phyloP scores from a whole-genome alignment of 2,113 vertebrate genomes.

The Pachypanchax playfairii region DNA sequence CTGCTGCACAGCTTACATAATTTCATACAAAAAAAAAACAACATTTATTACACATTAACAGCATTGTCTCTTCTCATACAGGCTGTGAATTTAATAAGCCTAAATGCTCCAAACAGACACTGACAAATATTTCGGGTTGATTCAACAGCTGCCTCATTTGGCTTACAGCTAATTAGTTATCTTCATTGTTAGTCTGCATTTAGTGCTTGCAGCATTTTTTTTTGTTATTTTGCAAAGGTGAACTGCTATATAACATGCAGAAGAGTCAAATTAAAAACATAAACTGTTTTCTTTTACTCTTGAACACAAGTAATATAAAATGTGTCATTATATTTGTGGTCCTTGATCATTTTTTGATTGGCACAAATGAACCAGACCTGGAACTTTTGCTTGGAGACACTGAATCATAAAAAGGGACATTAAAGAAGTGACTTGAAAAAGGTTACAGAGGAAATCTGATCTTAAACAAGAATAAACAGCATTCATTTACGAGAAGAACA shows the following conservation, averaged over 20 bases:
- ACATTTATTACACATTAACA: not conserved
- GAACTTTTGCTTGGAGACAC: conserved; percentile 10
- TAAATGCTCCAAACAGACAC: conserved; percentile 15
- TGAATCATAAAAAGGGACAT: no score
- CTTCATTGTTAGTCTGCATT: conserved; percentile 37
- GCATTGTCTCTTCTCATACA: conserved; percentile 30
- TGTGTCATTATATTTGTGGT: not conserved
- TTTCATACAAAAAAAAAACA: no score
- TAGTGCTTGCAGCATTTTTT: conserved; percentile 18
- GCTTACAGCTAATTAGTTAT: conserved; percentile 24
- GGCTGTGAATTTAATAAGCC: conserved; percentile 46
- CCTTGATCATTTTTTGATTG: not conserved
- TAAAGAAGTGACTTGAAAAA: conserved; percentile 4
- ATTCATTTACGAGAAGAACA: conserved; percentile 29
- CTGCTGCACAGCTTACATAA: not conserved
- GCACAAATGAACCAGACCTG: conserved; percentile 8
- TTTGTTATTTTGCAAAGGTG: conserved; percentile 41
- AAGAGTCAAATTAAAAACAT: conserved; percentile 16
- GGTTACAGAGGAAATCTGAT: no score
- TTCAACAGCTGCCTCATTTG: conserved; percentile 17
- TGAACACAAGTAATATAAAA: not conserved
- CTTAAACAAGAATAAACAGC: not conserved
- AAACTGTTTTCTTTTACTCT: not conserved
- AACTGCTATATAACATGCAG: conserved; percentile 24
- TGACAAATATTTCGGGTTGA: conserved; percentile 50